Conservation (phyloP, 2,888 invertebrate genomes). For the Amorpha juglandis region DNA sequence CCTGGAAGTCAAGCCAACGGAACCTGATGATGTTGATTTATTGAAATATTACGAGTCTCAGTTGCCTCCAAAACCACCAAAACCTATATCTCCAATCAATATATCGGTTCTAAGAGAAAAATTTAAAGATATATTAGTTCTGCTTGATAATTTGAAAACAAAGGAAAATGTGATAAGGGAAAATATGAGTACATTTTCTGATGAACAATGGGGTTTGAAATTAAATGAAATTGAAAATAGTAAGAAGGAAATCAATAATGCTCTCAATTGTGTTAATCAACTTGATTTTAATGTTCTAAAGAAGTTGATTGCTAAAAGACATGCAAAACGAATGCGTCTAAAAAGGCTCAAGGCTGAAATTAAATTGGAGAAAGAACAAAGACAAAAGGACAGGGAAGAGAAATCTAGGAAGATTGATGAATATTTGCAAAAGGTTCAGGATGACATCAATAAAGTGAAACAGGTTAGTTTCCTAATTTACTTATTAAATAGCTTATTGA, state of each 20-base stretch:
- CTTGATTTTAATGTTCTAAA: constrained; percentile 67
- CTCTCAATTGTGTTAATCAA: constrained; percentile 67
- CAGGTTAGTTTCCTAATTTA: constrained; percentile 71
- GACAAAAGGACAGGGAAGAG: constrained; percentile 69
- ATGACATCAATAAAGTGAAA: constrained; percentile 85
- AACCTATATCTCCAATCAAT: constrained; percentile 39
- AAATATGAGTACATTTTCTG: constrained; percentile 71
- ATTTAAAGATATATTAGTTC: constrained; percentile 46
- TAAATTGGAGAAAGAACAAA: constrained; percentile 66
- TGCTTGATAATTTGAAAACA: constrained; percentile 52
- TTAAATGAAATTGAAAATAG: constrained; percentile 76
- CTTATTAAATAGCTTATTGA: too few species aligned
- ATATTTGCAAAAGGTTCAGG: constrained; percentile 86
- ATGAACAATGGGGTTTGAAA: constrained; percentile 82
- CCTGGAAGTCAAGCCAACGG: constrained; percentile 35
- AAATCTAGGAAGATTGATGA: constrained; percentile 86
- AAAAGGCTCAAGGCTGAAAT: constrained; percentile 67
- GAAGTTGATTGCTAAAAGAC: constrained; percentile 71
- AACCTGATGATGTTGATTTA: constrained; percentile 54
- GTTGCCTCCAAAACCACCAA: constrained; percentile 29
- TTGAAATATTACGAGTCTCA: constrained; percentile 55
- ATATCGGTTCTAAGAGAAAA: constrained; percentile 53
- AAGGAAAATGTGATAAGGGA: constrained; percentile 70
- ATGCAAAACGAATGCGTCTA: constrained; percentile 75
- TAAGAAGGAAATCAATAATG: constrained; percentile 73